Base-by-base conservation (phyloP, 1,140 invertebrate species). In the Ruditapes philippinarum region DNA sequence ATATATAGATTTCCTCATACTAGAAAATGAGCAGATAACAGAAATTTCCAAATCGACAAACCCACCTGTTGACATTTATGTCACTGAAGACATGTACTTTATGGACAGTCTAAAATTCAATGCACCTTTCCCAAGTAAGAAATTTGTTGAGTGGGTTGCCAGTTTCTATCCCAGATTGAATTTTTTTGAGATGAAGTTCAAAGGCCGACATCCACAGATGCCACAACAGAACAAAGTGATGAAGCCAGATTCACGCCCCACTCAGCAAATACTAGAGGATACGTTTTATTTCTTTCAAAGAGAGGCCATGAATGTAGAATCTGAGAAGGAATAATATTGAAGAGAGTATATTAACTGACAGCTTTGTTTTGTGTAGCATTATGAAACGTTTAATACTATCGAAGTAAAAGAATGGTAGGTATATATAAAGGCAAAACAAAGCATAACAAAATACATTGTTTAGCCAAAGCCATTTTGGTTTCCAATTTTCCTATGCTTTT, bases 1-100 rank as follows among this genome's bases (percentile, higher is more conserved):
- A 86, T 93, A 93, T 81, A 92, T 93, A 54, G 91, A 93, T 78
- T 91, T 91, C 49, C 87, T 93, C 12, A 93, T 93, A 40, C 70
- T 89, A 51, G 92, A 93, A 78, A 93, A 93, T 89, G 92, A 93
- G 65, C 87, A 93, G 51, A 73, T 92, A 12, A 93, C 92, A 22
- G 89, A 93, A 84, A 93, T 93, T 36, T 92, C 91, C 3, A 82
- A 91, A 28, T 90, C 91, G 22, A 89, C 89, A 36, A 90, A 91
- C 2, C 88, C 92, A 19, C 91, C 92, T 28, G 91, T 91, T 17
- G 91, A 92, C 62, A 91, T 93, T 7, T 93, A 92, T 62, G 90
- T 90, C 17, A 91, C 88, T 12, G 91, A 92, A 54, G 92, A 93
- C 60, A 91, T 93, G 79, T 93, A 92, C 57, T 93, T 92, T 40